These are phyloP conservation scores for Siniperca undulata DNA, from an alignment of 2,797 vertebrate genomes.

Conservation along the genomic window DNA sequence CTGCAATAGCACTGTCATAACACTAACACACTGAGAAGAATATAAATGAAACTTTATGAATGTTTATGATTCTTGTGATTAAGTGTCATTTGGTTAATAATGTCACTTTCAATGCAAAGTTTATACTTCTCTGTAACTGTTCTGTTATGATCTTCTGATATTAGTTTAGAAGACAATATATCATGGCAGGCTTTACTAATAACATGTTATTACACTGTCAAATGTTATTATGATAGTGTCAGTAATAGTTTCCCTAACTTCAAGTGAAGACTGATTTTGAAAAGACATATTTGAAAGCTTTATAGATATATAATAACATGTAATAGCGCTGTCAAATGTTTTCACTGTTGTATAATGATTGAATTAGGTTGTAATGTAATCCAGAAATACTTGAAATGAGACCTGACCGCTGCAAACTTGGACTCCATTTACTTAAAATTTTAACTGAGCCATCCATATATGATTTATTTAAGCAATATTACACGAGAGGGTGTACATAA, in stretches of 20 bases:
- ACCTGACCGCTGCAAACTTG: neutral
- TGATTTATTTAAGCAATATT: neutral
- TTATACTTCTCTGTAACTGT: neutral
- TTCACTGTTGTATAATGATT: neutral
- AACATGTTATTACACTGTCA: neutral
- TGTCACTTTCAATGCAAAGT: slow-evolving; percentile 7
- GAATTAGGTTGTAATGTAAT: neutral
- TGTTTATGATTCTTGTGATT: slow-evolving; percentile 10
- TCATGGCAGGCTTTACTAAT: neutral
- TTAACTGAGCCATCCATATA: neutral
- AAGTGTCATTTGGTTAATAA: slow-evolving; percentile 14
- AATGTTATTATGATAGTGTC: neutral
- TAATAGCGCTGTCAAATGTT: neutral
- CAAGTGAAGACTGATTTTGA: neutral
- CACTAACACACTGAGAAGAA: neutral
- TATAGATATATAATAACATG: neutral
- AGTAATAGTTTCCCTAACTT: neutral
- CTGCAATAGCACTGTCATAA: slow-evolving; percentile 1
- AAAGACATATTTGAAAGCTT: no score
- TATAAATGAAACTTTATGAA: slow-evolving; percentile 19
- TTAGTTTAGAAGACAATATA: neutral
- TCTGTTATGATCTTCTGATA: neutral
- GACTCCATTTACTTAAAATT: neutral
- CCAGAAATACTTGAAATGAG: neutral
- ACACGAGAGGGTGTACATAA: no score